Base-by-base conservation (phyloP, 1,140 invertebrate species). In the Drosophila varians region DNA sequence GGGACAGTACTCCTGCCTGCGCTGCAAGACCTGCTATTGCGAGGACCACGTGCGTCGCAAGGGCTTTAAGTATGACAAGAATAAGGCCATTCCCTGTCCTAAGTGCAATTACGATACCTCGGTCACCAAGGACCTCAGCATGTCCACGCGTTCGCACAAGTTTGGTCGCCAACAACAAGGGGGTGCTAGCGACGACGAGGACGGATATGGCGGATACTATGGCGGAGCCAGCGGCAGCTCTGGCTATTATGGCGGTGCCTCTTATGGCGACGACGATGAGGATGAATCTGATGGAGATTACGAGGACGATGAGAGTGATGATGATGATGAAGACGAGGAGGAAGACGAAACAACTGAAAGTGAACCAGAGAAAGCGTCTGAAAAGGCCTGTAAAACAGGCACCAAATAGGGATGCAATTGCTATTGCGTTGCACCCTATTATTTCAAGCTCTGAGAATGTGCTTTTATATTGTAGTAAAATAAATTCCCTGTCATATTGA, bases 11-110 rank as follows among this genome's bases (percentile, higher is more conserved):
- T 98, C 97, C 0, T 99, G 98, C 91, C 92, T 99, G 60, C 94
- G 96, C 84, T 99, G 98, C 92, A 99, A 99, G 92, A 96, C 95
- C 9, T 99, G 98, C 92, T 99, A 96, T 91, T 99, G 98, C 92
- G 98, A 99, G 90, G 98, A 99, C 92, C 98, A 99, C 92, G 97
- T 99, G 19, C 94, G 95, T 52, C 94, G 97, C 68, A 98, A 98
- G 94, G 96, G 97, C 18, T 96, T 98, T 90, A 98, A 98, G 90
- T 98, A 98, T 92, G 95, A 96, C 12, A 97, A 97, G 86, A 96
- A 96, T 77, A 96, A 96, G 80, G 91, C 95, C 7, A 95, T 98
- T 86, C 97, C 98, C 26, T 99, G 98, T 91, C 98, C 98, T 8
- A 98, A 98, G 92, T 99, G 98, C 93, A 94, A 95, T 46, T 98